Evolutionary conservation across 2,797 vertebrate species (phyloP), one percentile per base, ranked within the genome.

Genomic region (Enteromius argenteus): DNA sequence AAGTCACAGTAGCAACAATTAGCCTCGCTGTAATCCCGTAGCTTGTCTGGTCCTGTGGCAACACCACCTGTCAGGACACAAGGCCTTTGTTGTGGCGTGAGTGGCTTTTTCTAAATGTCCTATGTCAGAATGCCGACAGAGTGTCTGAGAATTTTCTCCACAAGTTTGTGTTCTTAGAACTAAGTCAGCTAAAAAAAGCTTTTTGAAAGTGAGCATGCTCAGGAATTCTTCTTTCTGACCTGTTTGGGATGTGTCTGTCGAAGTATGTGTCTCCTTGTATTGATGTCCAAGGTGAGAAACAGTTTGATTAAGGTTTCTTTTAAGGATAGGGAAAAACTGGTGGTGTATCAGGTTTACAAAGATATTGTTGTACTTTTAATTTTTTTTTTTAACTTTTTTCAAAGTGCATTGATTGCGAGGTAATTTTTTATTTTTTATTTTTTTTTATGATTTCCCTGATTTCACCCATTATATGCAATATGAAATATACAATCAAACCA

Each of bases 1-100:
- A 67, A 51, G 71, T 80, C 78, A 51, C 73, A 53, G 44, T 67
- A 51, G 56, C 58, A 49, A 81, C 80, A 84, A 81, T 84, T 87
- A 84, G 83, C 68, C 79, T 82, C 14, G 37, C 83, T 82, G 83
- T 87, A 87, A 85, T 87, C 83, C 74, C 21, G 49, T 66, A 58
- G 62, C 64, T 76, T 56, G 81, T 83, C 83, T 79, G 75, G 75
- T 79, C 66, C 53, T 72, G 83, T 79, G 83, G 66, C 51, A 84
- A 79, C 66, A 51, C 53, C 82, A 72, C 82, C 74, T 72, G 74
- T 84, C 74, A 51, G 53, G 83, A 79, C 66, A 72, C 81, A 58
- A 68, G 62, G 49, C 37, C 23, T 69, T 77, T 68, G 62, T 66
- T 77, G 81, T 44, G 81, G 73, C 30, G 21, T 66, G 81, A 76